A percentile compares a stretch with the other conserved stretches of the same genome.
These are phyloP conservation scores for Lacerta bilineata DNA, from an alignment of 2,797 vertebrate genomes.

Conservation along the genomic window DNA sequence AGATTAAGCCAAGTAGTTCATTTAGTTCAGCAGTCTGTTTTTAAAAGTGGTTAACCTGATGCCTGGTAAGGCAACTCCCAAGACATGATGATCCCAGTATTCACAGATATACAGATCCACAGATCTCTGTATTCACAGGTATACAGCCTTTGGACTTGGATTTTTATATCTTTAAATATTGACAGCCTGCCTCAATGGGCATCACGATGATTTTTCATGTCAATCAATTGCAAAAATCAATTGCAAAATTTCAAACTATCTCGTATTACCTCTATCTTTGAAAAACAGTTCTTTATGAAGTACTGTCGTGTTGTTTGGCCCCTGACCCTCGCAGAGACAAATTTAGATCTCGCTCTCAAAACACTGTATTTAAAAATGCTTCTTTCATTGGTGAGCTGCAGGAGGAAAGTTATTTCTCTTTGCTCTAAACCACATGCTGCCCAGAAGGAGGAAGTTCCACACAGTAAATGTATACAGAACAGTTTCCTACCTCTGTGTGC, in stretches of 20 bases:
- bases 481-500: slow-evolving; percentile 75
- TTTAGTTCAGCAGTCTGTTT: background rate
- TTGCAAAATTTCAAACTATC: slow-evolving; percentile 19
- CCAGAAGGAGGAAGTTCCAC: slow-evolving; percentile 71
- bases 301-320: slow-evolving; percentile 38
- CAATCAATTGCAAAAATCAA: slow-evolving; percentile 25
- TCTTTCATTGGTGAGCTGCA: slow-evolving; percentile 68
- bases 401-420: slow-evolving; percentile 66
- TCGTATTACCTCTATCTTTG: slow-evolving; percentile 45
- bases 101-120: background rate
- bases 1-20: background rate
- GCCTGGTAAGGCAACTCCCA: background rate
- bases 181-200: slow-evolving; percentile 32
- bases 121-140: background rate
- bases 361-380: slow-evolving; percentile 64
- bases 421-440: slow-evolving; percentile 66
- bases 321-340: slow-evolving; percentile 66
- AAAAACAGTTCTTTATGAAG: slow-evolving; percentile 60
- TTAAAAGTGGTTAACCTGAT: background rate
- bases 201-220: slow-evolving; percentile 45
- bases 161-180: slow-evolving; percentile 52
- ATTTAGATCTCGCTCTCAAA: slow-evolving; percentile 62
- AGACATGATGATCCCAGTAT: background rate
- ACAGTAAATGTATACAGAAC: slow-evolving; percentile 73
- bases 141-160: background rate